These are phyloP conservation scores for Anthopleura xanthogrammica DNA, from an alignment of 92 coral and sea anemone species.

Conservation along the genomic window DNA sequence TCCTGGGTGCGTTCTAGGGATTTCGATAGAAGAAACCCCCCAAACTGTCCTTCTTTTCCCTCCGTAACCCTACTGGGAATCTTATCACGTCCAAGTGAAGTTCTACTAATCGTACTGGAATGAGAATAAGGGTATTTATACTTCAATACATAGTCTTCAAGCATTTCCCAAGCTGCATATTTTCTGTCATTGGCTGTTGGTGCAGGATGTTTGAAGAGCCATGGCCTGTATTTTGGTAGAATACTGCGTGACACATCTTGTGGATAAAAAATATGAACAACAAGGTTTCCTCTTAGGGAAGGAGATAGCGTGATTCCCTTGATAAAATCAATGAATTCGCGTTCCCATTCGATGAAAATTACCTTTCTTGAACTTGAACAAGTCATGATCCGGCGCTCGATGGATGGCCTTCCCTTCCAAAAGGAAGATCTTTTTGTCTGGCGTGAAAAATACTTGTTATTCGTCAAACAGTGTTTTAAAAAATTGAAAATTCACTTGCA, in stretches of 20 bases:
- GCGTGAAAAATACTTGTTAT: neutral
- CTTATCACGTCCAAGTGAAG: constrained; percentile 13
- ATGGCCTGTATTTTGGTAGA: constrained; percentile 66
- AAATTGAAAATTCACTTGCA: too few species aligned
- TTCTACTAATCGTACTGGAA: neutral
- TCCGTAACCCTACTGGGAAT: neutral
- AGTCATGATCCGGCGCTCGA: neutral
- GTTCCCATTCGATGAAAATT: constrained; percentile 69
- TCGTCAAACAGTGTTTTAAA: neutral
- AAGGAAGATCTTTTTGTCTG: neutral
- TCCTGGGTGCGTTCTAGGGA: constrained; percentile 22
- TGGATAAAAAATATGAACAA: constrained; percentile 66
- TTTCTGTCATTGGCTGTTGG: constrained; percentile 16
- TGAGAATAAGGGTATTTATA: constrained; percentile 37
- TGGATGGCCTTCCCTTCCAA: neutral
- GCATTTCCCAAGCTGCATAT: constrained; percentile 26
- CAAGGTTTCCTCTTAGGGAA: constrained; percentile 53
- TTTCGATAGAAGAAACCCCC: constrained; percentile 32
- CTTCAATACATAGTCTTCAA: constrained; percentile 44
- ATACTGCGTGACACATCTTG: constrained; percentile 40
- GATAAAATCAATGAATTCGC: constrained; percentile 37
- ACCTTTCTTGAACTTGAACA: constrained; percentile 33
- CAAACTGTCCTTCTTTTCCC: neutral
- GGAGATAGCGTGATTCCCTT: constrained; percentile 64
- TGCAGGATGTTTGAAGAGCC: constrained; percentile 73